phyloP scores from a whole-genome alignment of 2,113 vertebrate species.

The Spermophilus dauricus region DNA sequence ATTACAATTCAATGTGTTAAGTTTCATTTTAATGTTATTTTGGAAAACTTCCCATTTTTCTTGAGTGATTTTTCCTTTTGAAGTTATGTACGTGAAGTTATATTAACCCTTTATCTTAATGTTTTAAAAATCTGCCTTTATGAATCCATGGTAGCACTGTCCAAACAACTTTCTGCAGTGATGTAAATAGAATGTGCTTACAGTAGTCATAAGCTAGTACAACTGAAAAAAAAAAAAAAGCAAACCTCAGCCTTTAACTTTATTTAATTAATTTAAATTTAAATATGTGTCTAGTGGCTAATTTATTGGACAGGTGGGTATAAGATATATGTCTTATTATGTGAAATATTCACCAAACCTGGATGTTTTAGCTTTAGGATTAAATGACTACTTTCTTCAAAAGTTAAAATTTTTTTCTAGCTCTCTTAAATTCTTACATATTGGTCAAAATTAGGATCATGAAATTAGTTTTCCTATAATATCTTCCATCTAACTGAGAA shows the following conservation, averaged over 20 bases:
- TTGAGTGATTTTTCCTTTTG: not conserved
- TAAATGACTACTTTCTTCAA: constrained; percentile 55
- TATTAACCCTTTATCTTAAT: constrained; percentile 44
- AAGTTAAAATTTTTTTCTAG: constrained; percentile 2
- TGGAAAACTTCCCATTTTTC: constrained; percentile 1
- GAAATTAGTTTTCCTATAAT: constrained; percentile 42
- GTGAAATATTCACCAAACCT: constrained; percentile 23
- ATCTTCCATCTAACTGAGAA: constrained; percentile 35
- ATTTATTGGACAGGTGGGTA: constrained; percentile 31
- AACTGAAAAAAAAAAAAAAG: not conserved
- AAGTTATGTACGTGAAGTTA: constrained; percentile 3
- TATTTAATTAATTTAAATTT: constrained; percentile 38
- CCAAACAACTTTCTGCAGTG: not conserved
- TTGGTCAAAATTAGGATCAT: constrained; percentile 46
- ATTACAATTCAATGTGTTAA: not conserved
- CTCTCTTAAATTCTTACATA: constrained; percentile 1
- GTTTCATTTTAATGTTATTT: constrained; percentile 41
- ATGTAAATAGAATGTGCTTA: constrained; percentile 44
- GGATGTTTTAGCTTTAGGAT: constrained; percentile 49
- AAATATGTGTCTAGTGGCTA: not conserved
- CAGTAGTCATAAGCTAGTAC: not conserved
- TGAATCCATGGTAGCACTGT: constrained; percentile 2
- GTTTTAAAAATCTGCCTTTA: constrained; percentile 26
- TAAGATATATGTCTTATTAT: constrained; percentile 30
- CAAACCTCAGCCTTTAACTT: constrained; percentile 14